These are phyloP conservation scores for Drosophila dives DNA, from an alignment of 2,888 invertebrate species.

Conservation along the genomic window DNA sequence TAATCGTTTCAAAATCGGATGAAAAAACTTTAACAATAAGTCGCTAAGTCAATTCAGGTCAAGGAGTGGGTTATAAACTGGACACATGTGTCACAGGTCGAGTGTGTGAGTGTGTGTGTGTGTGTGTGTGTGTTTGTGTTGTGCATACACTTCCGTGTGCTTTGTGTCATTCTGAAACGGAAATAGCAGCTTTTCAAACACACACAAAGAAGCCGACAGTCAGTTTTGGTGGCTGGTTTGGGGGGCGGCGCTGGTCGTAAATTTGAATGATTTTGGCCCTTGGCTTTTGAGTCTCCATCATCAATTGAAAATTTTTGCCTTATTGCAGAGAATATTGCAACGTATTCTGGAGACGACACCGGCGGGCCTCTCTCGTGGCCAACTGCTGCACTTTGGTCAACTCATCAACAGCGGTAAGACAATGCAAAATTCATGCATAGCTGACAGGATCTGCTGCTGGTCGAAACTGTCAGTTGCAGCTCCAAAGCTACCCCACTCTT, in stretches of 20 bases:
- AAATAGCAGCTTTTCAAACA: slow-evolving; percentile 58
- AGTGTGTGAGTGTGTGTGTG: not conserved
- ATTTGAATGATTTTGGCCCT: slow-evolving; percentile 49
- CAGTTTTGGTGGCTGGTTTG: slow-evolving; percentile 16
- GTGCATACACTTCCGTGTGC: slow-evolving; percentile 57
- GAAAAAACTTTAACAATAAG: not conserved
- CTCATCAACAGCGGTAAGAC: slow-evolving; percentile 82
- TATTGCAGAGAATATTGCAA: slow-evolving; percentile 74
- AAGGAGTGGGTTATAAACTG: not conserved
- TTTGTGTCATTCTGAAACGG: slow-evolving; percentile 66
- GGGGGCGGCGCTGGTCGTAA: slow-evolving; percentile 36
- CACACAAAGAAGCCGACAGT: slow-evolving; percentile 23
- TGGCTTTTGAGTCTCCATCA: slow-evolving; percentile 38
- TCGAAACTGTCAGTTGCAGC: slow-evolving; percentile 6
- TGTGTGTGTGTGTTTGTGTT: slow-evolving; percentile 2
- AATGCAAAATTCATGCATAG: not conserved
- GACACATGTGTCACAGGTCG: not conserved
- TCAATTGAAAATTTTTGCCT: slow-evolving; percentile 34
- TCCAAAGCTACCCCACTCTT: not conserved
- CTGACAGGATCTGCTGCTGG: not conserved
- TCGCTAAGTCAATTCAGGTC: slow-evolving; percentile 9
- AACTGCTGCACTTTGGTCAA: slow-evolving; percentile 82
- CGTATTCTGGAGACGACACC: slow-evolving; percentile 82
- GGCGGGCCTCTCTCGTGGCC: slow-evolving; percentile 82
- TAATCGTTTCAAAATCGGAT: slow-evolving; percentile 5